Conservation (phyloP, 2,113 vertebrate genomes). For the Boleophthalmus pectinirostris region DNA sequence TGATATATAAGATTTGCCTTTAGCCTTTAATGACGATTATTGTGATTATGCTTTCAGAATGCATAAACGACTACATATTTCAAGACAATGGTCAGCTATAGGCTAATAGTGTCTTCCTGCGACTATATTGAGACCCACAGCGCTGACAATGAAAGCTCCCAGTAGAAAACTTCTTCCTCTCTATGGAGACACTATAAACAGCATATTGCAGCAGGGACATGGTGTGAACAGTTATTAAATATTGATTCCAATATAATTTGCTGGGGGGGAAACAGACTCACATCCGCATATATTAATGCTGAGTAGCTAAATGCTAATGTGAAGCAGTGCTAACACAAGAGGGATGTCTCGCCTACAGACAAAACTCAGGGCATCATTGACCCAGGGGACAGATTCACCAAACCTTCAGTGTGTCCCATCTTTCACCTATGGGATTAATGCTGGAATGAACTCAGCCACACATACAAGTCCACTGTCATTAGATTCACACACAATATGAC, state of each 20-base stretch:
- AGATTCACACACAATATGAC: constrained; percentile 17
- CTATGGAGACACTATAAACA: neutral
- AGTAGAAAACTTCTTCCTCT: neutral
- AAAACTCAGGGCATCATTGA: neutral
- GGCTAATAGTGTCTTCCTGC: neutral
- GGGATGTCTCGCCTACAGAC: neutral
- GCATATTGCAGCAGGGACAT: neutral
- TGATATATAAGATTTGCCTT: neutral
- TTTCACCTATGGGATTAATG: neutral
- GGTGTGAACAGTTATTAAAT: constrained; percentile 38
- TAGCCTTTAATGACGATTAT: neutral
- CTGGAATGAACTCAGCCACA: neutral
- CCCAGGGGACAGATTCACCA: constrained; percentile 3
- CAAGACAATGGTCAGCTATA: neutral
- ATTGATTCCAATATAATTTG: constrained; percentile 46
- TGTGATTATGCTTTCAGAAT: neutral
- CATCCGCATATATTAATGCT: constrained; percentile 13
- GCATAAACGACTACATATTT: neutral
- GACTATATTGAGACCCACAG: neutral
- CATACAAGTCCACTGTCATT: neutral
- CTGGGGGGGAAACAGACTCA: constrained; percentile 14
- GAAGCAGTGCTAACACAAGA: neutral
- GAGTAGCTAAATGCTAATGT: constrained; percentile 50
- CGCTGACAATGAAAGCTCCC: neutral
- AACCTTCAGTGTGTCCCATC: neutral